phyloP scores from a whole-genome alignment of 2,113 vertebrate species.

The Rhinopomastus cyanomelas region DNA sequence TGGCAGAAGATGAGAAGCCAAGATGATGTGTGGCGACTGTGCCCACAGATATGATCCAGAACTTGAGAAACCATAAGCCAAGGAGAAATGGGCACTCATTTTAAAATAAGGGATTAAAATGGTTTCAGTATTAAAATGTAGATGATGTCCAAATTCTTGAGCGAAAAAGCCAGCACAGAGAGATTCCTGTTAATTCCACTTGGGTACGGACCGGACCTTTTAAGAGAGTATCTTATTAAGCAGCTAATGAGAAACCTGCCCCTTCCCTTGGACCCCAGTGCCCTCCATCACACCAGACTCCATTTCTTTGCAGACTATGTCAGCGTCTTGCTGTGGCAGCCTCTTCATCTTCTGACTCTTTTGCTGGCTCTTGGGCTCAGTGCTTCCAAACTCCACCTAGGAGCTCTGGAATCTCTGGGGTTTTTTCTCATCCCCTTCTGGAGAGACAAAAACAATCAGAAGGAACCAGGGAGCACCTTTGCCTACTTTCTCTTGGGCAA shows the following conservation, averaged over 20 bases:
- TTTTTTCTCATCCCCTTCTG: background rate
- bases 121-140: background rate
- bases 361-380: background rate
- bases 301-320: background rate
- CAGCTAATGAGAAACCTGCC: background rate
- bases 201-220: background rate
- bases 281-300: background rate
- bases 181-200: background rate
- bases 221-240: background rate
- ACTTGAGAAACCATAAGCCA: rapidly evolving
- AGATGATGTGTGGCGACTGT: rapidly evolving
- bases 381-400: background rate
- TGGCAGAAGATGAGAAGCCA: background rate
- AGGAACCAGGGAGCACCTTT: background rate
- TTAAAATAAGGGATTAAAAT: conserved; percentile 14
- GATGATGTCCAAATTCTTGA: background rate
- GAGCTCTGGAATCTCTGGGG: background rate
- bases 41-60: background rate
- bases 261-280: background rate
- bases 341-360: background rate
- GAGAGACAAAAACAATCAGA: background rate
- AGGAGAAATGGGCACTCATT: background rate
- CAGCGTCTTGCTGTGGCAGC: background rate
- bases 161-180: background rate
- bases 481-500: background rate